These are phyloP conservation scores for Nephrotoma appendiculata DNA, from an alignment of 2,888 invertebrate species.

Conservation along the genomic window DNA sequence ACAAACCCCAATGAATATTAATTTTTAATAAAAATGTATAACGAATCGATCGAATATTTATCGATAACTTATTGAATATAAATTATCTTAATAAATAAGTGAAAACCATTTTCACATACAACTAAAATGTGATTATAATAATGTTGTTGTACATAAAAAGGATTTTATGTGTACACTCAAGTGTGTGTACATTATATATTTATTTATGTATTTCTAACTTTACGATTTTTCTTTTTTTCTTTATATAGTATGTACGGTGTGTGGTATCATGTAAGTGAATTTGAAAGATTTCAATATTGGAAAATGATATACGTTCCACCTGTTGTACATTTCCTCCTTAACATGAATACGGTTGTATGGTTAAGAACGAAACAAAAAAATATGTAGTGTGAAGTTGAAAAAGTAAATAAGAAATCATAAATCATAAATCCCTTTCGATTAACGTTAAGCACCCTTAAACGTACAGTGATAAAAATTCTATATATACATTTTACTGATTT, in stretches of 20 bases:
- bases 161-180: neutral
- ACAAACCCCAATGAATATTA: neutral
- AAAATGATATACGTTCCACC: slow-evolving; percentile 2
- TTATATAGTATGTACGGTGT: neutral
- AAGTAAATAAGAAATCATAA: neutral
- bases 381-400: neutral
- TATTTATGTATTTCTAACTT: neutral
- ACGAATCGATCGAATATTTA: neutral
- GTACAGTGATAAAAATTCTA: neutral
- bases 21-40: neutral
- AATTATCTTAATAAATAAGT: neutral
- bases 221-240: neutral
- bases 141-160: neutral
- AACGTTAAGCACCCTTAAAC: neutral
- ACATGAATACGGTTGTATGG: neutral
- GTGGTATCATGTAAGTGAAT: neutral
- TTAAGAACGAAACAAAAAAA: neutral
- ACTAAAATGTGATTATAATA: neutral
- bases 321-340: neutral
- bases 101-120: neutral
- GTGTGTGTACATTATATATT: neutral
- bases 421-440: neutral
- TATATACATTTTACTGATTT: neutral
- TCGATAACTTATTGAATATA: neutral
- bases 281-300: neutral